Conservation (phyloP, 2,888 invertebrate genomes). For the Osmoderma eremita region DNA sequence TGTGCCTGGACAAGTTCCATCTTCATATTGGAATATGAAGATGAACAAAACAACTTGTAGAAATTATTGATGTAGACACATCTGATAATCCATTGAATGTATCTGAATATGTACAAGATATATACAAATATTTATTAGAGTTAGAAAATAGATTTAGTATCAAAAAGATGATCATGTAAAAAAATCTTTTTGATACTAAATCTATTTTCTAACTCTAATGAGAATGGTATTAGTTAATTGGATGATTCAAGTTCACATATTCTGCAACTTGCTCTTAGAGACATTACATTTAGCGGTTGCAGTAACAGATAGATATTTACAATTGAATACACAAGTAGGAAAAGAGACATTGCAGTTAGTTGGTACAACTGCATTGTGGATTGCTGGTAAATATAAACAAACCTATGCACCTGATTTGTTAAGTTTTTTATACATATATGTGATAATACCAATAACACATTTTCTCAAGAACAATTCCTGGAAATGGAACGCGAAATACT, state of each 20-base stretch:
- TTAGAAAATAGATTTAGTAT: conserved; percentile 79
- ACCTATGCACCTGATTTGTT: conserved; percentile 85
- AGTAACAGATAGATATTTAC: conserved; percentile 89
- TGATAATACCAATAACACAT: no score
- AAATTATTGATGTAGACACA: conserved; percentile 63
- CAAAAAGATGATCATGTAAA: no score
- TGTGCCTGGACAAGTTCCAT: conserved; percentile 12
- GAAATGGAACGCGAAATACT: conserved; percentile 86
- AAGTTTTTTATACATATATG: conserved; percentile 93
- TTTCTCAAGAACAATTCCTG: conserved; percentile 79
- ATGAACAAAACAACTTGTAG: conserved; percentile 42
- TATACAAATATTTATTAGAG: conserved; percentile 82
- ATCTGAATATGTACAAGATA: conserved; percentile 88
- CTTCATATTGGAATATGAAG: no score
- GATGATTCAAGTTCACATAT: conserved; percentile 90
- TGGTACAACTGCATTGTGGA: conserved; percentile 88
- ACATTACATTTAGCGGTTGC: conserved; percentile 90
- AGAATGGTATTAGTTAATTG: conserved; percentile 90
- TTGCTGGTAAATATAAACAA: conserved; percentile 96
- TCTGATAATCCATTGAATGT: conserved; percentile 80
- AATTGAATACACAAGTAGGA: conserved; percentile 67
- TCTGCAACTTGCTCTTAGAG: conserved; percentile 87
- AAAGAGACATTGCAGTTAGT: conserved; percentile 78
- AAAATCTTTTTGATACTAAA: conserved; percentile 72
- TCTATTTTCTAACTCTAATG: conserved; percentile 85